Evolutionary conservation across 2,888 invertebrate genomes (phyloP).

Genomic region (Sylvicola cinctus): DNA sequence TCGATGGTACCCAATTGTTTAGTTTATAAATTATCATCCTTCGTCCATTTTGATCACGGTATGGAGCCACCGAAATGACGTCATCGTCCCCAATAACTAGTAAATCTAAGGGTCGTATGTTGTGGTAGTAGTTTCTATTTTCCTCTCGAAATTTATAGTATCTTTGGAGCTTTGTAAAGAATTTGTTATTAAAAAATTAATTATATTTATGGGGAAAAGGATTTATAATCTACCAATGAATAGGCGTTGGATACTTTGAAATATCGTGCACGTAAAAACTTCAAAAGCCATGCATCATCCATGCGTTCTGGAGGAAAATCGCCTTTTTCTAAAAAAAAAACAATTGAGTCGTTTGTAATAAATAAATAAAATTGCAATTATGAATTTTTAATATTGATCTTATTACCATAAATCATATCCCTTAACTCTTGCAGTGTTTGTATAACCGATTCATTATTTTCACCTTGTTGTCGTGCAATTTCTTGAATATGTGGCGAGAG

Average conservation of each 20-base stretch:
- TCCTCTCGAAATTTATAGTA: conserved; percentile 56
- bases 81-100: conserved; percentile 42
- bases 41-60: conserved; percentile 51
- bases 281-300: conserved; percentile 52
- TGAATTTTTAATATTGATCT: conserved; percentile 4
- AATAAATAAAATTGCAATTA: neutral
- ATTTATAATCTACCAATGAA: conserved; percentile 41
- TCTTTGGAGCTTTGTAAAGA: conserved; percentile 33
- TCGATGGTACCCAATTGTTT: conserved; percentile 54
- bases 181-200: conserved; percentile 1
- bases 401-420: conserved; percentile 50
- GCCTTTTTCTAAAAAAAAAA: conserved; percentile 39
- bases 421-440: conserved; percentile 49
- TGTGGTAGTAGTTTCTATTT: conserved; percentile 43
- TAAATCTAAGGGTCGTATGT: conserved; percentile 42
- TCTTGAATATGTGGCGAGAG: conserved; percentile 43
- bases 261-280: conserved; percentile 52
- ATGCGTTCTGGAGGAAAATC: conserved; percentile 53
- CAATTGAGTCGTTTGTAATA: neutral
- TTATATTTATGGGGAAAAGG: neutral
- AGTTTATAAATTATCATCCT: conserved; percentile 51
- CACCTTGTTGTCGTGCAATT: conserved; percentile 41
- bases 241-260: conserved; percentile 53
- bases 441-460: conserved; percentile 44
- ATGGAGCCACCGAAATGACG: conserved; percentile 51